phyloP scores from a whole-genome alignment of 2,797 vertebrate genomes.

The Enteromius viviparus region DNA sequence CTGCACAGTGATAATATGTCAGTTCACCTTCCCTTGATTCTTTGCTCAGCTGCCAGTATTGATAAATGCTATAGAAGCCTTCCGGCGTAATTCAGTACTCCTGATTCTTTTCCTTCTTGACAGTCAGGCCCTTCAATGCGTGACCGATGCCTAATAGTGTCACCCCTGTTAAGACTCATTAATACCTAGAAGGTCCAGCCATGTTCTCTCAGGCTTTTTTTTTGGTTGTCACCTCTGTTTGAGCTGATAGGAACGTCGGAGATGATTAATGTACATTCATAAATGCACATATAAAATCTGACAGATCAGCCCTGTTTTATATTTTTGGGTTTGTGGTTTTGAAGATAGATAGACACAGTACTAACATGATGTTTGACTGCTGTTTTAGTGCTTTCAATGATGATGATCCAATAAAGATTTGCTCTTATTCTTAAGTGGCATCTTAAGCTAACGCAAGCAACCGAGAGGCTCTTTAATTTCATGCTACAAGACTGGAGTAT shows the following conservation, averaged over 20 bases:
- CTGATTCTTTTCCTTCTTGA: background rate
- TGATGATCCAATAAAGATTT: background rate
- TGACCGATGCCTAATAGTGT: slow-evolving; percentile 24
- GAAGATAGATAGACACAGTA: background rate
- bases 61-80: slow-evolving; percentile 8
- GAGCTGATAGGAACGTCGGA: slow-evolving; percentile 24
- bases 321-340: background rate
- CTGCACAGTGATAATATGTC: background rate
- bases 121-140: background rate
- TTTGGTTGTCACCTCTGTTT: slow-evolving; percentile 44
- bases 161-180: slow-evolving; percentile 25
- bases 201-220: slow-evolving; percentile 1
- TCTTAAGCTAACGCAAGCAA: background rate
- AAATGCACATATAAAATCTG: background rate
- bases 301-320: background rate
- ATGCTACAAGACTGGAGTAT: background rate
- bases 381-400: background rate
- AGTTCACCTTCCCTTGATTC: slow-evolving; percentile 12
- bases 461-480: slow-evolving; percentile 1
- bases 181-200: slow-evolving; percentile 19
- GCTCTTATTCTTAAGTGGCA: slow-evolving; percentile 16
- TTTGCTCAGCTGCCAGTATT: slow-evolving; percentile 17
- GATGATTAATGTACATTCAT: background rate
- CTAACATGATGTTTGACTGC: background rate
- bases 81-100: background rate